Conservation (phyloP, 2,797 vertebrate species). For the Onychomys arenicola region DNA sequence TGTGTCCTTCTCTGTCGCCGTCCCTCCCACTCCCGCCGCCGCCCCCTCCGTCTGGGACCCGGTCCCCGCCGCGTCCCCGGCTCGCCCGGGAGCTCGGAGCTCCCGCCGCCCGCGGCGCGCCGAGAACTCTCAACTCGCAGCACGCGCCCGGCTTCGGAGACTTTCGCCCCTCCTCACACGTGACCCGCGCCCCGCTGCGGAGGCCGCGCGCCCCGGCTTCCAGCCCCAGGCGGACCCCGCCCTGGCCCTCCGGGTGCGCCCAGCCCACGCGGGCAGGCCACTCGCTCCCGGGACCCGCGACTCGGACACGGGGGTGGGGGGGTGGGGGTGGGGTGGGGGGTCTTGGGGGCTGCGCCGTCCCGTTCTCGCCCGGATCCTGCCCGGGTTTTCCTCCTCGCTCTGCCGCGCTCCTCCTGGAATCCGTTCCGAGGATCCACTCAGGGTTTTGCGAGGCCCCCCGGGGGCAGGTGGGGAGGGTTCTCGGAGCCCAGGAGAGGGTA, state of each 20-base stretch:
- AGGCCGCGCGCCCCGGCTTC: constrained; percentile 19
- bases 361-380: constrained; percentile 16
- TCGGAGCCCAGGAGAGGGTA: not conserved
- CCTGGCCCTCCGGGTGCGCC: not conserved
- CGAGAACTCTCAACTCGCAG: constrained; percentile 83
- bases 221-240: not conserved
- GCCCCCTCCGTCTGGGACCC: constrained; percentile 74
- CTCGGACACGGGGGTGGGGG: no score
- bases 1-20: constrained; percentile 9
- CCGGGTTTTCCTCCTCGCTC: constrained; percentile 75
- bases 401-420: constrained; percentile 57
- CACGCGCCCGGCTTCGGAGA: constrained; percentile 86
- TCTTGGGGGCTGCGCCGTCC: constrained; percentile 31
- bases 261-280: not conserved
- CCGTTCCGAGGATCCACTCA: not conserved
- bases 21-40: constrained; percentile 49
- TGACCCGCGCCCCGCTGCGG: constrained; percentile 85
- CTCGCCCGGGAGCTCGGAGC: constrained; percentile 80
- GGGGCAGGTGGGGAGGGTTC: constrained; percentile 55
- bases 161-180: constrained; percentile 89
- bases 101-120: constrained; percentile 83
- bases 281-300: not conserved
- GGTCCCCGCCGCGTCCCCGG: constrained; percentile 72
- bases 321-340: no score
- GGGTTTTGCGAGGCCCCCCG: not conserved